Percentiles rank a stretch among this genome's conserved stretches.
Evolutionary conservation across 2,113 vertebrate species (phyloP).

Genomic region (Syrmaticus mikado): DNA sequence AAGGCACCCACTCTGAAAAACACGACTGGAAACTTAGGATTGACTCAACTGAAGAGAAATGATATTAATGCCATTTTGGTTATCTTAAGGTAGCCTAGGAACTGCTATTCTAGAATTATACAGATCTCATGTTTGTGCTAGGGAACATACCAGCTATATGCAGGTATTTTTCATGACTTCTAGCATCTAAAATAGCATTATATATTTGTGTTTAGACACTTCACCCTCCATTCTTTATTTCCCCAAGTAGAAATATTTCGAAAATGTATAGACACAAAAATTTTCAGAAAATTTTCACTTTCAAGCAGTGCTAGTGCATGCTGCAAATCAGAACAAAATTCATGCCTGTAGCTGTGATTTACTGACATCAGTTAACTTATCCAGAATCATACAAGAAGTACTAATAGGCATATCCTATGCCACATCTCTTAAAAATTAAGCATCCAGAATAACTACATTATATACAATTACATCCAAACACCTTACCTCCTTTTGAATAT

Average conservation of each 20-base stretch:
- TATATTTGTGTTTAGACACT: background rate
- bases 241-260: background rate
- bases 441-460: background rate
- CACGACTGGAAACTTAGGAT: background rate
- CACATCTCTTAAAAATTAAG: background rate
- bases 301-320: background rate
- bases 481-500: background rate
- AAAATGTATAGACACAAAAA: background rate
- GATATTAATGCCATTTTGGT: background rate
- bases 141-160: accelerated
- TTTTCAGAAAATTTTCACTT: background rate
- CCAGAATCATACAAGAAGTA: background rate
- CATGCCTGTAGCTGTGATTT: background rate
- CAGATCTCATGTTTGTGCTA: background rate
- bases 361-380: background rate
- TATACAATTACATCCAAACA: background rate
- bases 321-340: background rate
- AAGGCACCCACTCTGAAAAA: background rate
- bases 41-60: background rate
- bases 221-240: background rate
- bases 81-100: background rate
- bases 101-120: background rate
- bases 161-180: background rate
- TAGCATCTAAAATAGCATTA: background rate
- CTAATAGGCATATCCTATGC: background rate